phyloP scores from a whole-genome alignment of 2,888 invertebrate species.

The Xanthostigma xanthostigma region DNA sequence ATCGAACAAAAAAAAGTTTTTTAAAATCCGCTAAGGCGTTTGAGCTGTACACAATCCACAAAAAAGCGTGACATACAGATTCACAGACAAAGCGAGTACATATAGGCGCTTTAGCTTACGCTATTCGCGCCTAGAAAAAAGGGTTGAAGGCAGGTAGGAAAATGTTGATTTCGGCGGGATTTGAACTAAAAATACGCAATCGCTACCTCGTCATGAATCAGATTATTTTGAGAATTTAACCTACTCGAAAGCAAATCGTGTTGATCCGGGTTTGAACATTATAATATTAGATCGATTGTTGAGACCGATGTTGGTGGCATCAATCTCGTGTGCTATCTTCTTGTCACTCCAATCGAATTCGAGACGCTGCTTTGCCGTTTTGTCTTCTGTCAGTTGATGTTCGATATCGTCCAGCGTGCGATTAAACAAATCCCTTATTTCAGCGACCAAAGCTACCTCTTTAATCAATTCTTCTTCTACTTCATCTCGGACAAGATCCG shows the following conservation, averaged over 20 bases:
- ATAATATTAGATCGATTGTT: constrained; percentile 53
- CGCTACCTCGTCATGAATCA: not conserved
- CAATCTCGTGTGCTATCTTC: constrained; percentile 61
- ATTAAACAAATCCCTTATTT: constrained; percentile 45
- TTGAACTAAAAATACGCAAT: no score
- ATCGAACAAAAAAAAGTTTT: no score
- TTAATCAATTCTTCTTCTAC: constrained; percentile 65
- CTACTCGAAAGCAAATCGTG: constrained; percentile 60
- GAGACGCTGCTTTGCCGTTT: constrained; percentile 64
- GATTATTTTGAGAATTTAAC: constrained; percentile 19
- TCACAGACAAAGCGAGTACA: no score
- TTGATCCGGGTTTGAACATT: constrained; percentile 67
- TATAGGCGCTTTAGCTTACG: no score
- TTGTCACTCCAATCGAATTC: constrained; percentile 92
- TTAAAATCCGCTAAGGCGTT: no score
- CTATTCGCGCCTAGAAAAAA: no score
- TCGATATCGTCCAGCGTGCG: constrained; percentile 51
- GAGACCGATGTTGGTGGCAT: constrained; percentile 50
- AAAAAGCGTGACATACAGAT: no score
- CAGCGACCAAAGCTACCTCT: constrained; percentile 54
- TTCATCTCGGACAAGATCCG: constrained; percentile 59
- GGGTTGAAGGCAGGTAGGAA: no score
- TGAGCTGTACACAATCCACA: no score
- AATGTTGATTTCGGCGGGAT: no score
- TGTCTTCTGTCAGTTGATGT: constrained; percentile 54